Evolutionary conservation across 53 echinoderm and acorn worm species (phyloP), one percentile per base, ranked within the genome.

Genomic region (Henricia sp.): DNA sequence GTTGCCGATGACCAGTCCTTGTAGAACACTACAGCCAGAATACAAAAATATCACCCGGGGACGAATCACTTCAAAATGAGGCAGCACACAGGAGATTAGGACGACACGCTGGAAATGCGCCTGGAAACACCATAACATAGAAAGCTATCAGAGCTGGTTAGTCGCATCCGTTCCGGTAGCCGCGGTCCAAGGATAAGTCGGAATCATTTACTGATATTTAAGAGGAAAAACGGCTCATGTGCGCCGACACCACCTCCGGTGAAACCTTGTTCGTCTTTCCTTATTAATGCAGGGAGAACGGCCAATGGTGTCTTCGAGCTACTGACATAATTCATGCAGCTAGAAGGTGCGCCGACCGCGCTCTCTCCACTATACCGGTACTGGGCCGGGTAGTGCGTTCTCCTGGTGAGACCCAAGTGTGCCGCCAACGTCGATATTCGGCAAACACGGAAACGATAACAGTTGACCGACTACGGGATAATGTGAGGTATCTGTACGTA

Each of bases 341-440:
- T 41, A 38, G 35, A 19, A 20, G 62, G 48, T 8, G 57, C 62
- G 62, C 62, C 62, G 8, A 8, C 32, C 29, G 62, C 62, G 11
- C 62, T n/a, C 48, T 16, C 9, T 16, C 48, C 48, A 48, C 48
- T 48, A 48, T 21, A 77, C 59, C 77, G 77, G 59, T 58, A n/a
- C n/a, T n/a, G n/a, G n/a, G n/a, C n/a, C n/a, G n/a, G n/a, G n/a
- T n/a, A n/a, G 58, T 59, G 58, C 77, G 77, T 17, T 41, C 64
- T 80, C 62, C 64, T 14, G 80, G 63, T 62, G 48, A 72, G 35
- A 50, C 21, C 80, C 63, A 80, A 80, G 80, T 43, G 63, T 80
- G 80, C 80, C 80, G 80, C 80, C 80, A 80, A 80, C 80, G 80
- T 80, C 48, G 80, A 44, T 57, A 46, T 32, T 80, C 80, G 64